A percentile compares a stretch with the other conserved stretches of the same genome.
Conservation (phyloP, 2,888 invertebrate species). For the Caenorhabditis sp. region DNA sequence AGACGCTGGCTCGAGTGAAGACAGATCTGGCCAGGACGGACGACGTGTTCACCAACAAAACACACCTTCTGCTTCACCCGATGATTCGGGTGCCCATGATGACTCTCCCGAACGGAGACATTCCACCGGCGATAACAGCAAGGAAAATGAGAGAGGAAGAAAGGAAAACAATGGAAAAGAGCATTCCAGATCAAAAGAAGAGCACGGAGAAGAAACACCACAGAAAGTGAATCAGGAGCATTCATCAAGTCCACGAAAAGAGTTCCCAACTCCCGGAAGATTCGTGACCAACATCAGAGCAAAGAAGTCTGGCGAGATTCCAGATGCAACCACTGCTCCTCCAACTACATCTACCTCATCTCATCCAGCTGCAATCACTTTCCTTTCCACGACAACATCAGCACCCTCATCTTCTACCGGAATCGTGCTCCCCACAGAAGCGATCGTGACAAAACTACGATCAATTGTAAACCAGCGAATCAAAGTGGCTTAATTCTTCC, state of each 20-base stretch:
- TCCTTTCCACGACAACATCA: neutral
- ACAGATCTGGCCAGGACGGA: slow-evolving; percentile 60
- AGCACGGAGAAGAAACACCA: neutral
- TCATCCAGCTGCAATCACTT: slow-evolving; percentile 17
- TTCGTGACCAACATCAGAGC: slow-evolving; percentile 65
- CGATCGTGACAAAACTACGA: slow-evolving; percentile 45
- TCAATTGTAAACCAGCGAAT: slow-evolving; percentile 51
- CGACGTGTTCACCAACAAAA: slow-evolving; percentile 59
- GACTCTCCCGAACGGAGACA: slow-evolving; percentile 62
- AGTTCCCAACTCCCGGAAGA: slow-evolving; percentile 60
- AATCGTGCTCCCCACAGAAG: slow-evolving; percentile 45
- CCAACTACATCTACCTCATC: slow-evolving; percentile 20
- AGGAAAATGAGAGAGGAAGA: slow-evolving; percentile 56
- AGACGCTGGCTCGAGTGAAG: slow-evolving; percentile 52
- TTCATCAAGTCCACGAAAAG: slow-evolving; percentile 13
- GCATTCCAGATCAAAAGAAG: slow-evolving; percentile 13
- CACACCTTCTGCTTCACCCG: slow-evolving; percentile 61
- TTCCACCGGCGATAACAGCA: slow-evolving; percentile 53
- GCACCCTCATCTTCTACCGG: neutral
- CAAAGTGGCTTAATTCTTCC: slow-evolving; percentile 45
- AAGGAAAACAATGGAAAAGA: slow-evolving; percentile 36
- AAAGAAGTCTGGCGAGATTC: slow-evolving; percentile 59
- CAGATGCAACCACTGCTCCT: slow-evolving; percentile 38
- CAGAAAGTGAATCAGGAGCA: slow-evolving; percentile 22
- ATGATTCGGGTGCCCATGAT: slow-evolving; percentile 63